These are phyloP conservation scores for Ictidomys tridecemlineatus DNA, from an alignment of 2,113 vertebrate species.

Conservation along the genomic window DNA sequence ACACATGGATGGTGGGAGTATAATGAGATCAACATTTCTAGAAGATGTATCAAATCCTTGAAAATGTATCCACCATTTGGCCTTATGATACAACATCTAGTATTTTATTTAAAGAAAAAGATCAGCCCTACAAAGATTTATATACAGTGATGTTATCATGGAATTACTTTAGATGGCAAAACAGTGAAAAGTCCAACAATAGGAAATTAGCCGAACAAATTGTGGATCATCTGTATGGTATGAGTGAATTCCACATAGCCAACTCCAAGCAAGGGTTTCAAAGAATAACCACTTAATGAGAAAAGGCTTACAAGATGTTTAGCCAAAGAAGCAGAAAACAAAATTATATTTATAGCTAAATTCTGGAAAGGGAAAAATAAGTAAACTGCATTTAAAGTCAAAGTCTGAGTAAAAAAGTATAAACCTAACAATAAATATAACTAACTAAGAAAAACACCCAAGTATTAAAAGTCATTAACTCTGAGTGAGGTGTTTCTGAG, in stretches of 20 bases:
- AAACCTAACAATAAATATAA: background rate
- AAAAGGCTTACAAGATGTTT: background rate
- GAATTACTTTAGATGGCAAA: background rate
- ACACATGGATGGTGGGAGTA: background rate
- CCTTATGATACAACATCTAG: background rate
- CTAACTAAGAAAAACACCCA: background rate
- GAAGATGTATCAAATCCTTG: background rate
- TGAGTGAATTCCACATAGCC: background rate
- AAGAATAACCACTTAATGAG: background rate
- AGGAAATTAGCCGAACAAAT: background rate
- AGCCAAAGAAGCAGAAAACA: background rate
- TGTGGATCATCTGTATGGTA: accelerated
- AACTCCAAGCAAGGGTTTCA: background rate
- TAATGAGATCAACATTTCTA: background rate
- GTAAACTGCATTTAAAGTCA: background rate
- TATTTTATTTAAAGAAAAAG: conserved; percentile 2
- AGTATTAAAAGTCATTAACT: background rate
- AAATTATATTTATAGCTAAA: background rate
- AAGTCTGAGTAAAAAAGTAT: background rate
- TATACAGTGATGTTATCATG: background rate
- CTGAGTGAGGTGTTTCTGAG: background rate
- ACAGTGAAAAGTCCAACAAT: background rate
- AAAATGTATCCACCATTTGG: background rate
- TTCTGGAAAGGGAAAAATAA: background rate
- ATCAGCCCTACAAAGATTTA: background rate